Evolutionary conservation across 2,888 invertebrate species (phyloP).

Genomic region (Acanthosepion lycidas): DNA sequence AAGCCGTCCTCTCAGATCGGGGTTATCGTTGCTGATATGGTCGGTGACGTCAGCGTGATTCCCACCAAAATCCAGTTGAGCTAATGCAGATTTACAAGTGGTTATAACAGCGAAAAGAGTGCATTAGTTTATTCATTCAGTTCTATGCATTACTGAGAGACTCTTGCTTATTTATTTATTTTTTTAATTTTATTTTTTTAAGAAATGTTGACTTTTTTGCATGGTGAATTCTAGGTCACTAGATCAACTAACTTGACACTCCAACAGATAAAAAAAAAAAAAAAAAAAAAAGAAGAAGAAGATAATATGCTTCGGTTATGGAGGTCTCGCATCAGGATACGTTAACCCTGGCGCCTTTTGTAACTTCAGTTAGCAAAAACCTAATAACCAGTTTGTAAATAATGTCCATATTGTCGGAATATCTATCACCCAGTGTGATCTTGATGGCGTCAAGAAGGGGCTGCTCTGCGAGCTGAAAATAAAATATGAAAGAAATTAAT

Average conservation of each 20-base stretch:
- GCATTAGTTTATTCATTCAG: background rate
- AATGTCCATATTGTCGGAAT: constrained; percentile 90
- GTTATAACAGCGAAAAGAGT: background rate
- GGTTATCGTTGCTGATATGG: background rate
- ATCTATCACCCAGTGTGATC: constrained; percentile 89
- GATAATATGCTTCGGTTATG: background rate
- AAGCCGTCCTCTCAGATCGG: background rate
- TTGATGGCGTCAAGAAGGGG: constrained; percentile 91
- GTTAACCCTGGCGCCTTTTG: constrained; percentile 79
- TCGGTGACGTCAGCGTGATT: background rate
- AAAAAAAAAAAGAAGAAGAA: background rate
- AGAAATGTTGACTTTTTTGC: background rate
- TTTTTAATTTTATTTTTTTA: background rate
- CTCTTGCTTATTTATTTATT: background rate
- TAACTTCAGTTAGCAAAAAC: constrained; percentile 88
- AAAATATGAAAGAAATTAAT: background rate
- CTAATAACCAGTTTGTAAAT: constrained; percentile 91
- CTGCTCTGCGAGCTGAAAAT: constrained; percentile 86
- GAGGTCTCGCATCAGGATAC: constrained; percentile 38
- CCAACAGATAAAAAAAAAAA: background rate
- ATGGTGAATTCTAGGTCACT: background rate
- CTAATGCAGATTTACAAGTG: background rate
- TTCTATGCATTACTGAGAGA: background rate
- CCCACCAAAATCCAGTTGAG: background rate
- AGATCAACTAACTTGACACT: background rate